Base-by-base conservation (phyloP, 2,888 invertebrate genomes). In the Dicyrtoma fusca region DNA sequence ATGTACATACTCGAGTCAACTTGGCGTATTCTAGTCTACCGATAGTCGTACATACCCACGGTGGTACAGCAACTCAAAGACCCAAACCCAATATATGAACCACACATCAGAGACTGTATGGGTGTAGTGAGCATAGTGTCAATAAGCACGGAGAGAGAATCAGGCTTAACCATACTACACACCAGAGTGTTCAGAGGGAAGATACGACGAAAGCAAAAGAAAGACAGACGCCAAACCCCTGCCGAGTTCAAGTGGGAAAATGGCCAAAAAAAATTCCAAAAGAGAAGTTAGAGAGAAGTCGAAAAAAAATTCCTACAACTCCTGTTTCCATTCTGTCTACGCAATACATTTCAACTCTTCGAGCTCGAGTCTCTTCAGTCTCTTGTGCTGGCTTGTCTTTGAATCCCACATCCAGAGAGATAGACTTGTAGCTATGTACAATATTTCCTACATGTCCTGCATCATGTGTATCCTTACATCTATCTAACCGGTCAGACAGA, bases 161-260 rank as follows among this genome's bases (percentile, higher is more conserved):
- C 34, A 5, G 34, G 34, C 34, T 34, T 34, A 34, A 34, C 34
- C 34, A 34, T 34, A 34, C 34, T 34, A 34, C 34, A 34, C 34
- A 34, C 34, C 8, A 34, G 4, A 34, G 34, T 34, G 4, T 65
- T 69, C 23, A 61, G 47, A 45, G 47, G 53, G 55, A 69, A 68
- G n/a, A 61, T 55, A 64, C 34, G 62, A 51, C 19, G n/a, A 55
- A 45, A 59, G 26, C 34, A 19, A 61, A 26, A 62, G 72, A 77
- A 74, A 74, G 71, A 76, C 75, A 77, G 77, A 77, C 77, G 77
- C 77, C 77, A 76, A 70, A 73, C 75, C 77, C 77, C 76, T 75
- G 75, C 74, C 57, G 77, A 55, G 73, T 68, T 72, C 70, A 74
- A 77, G 76, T 77, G 74, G 77, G 76, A 77, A 77, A 76, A 75